Percentiles rank a stretch among this genome's conserved stretches.
These are phyloP conservation scores for Orthosia incerta DNA, from an alignment of 2,888 invertebrate genomes.

Conservation along the genomic window DNA sequence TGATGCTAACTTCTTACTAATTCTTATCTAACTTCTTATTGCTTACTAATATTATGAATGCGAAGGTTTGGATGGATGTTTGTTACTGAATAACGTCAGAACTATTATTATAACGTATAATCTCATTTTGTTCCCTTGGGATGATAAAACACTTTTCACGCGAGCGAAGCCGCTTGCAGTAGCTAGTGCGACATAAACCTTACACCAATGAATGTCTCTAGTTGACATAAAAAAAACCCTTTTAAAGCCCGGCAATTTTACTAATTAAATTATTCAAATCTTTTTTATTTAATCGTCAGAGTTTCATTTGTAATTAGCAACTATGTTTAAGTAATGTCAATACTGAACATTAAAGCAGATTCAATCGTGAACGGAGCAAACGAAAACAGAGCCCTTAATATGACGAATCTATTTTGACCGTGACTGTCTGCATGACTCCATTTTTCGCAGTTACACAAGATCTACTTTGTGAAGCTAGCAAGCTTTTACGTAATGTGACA, in stretches of 20 bases:
- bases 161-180: too few species aligned
- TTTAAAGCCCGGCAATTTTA: not conserved
- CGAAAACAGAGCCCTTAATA: not conserved
- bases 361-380: not conserved
- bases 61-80: too few species aligned
- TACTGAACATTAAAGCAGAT: not conserved
- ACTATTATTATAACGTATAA: too few species aligned
- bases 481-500: slow-evolving; percentile 58
- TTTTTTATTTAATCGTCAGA: not conserved
- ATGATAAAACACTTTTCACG: too few species aligned
- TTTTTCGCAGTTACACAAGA: slow-evolving; percentile 52
- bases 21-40: too few species aligned
- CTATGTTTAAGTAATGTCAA: not conserved
- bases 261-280: not conserved
- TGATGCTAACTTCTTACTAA: too few species aligned
- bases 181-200: not conserved
- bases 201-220: not conserved
- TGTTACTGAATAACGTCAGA: too few species aligned
- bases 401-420: not conserved
- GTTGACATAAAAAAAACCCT: not conserved
- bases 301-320: not conserved
- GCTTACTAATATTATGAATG: too few species aligned
- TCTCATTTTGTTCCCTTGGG: too few species aligned
- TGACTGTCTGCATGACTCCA: slow-evolving; percentile 30
- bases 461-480: slow-evolving; percentile 47